These are phyloP conservation scores for Zoroaster sp. DNA, from an alignment of 53 echinoderm and acorn worm genomes.

Conservation along the genomic window DNA sequence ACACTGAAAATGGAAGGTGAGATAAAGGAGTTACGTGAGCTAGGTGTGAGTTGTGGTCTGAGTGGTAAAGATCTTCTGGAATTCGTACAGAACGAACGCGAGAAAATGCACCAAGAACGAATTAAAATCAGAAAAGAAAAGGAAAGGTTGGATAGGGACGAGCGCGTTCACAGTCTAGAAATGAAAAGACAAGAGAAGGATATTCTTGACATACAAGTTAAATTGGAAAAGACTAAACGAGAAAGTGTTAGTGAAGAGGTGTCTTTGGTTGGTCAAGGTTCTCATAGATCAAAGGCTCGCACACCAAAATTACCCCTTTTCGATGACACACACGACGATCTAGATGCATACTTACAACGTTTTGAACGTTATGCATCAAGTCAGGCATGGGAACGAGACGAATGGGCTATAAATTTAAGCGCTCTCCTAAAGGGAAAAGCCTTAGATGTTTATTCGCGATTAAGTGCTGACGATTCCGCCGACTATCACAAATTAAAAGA, in stretches of 20 bases:
- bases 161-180: not conserved
- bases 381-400: slow-evolving; percentile 4
- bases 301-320: slow-evolving; percentile 2
- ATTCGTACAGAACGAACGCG: too few relatives aligned
- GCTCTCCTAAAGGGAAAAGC: slow-evolving; percentile 32
- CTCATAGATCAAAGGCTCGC: not conserved
- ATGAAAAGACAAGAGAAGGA: not conserved
- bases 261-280: not conserved
- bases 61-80: too few relatives aligned
- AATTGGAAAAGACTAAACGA: too few relatives aligned
- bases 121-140: too few relatives aligned
- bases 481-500: slow-evolving; percentile 15
- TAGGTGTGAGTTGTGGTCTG: too few relatives aligned
- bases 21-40: too few relatives aligned
- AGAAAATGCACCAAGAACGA: too few relatives aligned
- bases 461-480: not conserved
- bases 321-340: slow-evolving; percentile 15
- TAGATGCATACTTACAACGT: slow-evolving; percentile 40
- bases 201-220: not conserved
- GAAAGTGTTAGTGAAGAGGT: too few relatives aligned
- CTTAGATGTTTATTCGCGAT: slow-evolving; percentile 1
- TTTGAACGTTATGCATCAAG: slow-evolving; percentile 1
- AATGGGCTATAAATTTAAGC: slow-evolving; percentile 45
- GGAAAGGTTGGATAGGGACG: not conserved
- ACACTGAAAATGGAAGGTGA: too few relatives aligned